Evolutionary conservation across 2,888 invertebrate species (phyloP).

Genomic region (Drosophila paramelanica): DNA sequence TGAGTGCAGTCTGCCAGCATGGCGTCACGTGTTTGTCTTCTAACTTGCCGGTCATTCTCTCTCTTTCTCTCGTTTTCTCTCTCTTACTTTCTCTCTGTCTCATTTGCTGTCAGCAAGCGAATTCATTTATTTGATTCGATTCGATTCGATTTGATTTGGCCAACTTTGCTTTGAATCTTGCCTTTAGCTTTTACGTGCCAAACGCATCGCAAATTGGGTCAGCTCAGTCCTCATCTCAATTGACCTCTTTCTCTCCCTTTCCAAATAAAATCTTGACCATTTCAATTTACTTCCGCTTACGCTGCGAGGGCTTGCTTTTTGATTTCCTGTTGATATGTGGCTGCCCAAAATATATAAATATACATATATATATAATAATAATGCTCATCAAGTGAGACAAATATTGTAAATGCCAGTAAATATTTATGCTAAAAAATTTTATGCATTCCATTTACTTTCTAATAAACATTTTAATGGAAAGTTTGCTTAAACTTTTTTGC

Average conservation of each 20-base stretch:
- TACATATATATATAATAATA: constrained; percentile 18
- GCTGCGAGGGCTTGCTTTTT: constrained; percentile 4
- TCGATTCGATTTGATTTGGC: constrained; percentile 64
- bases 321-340: constrained; percentile 32
- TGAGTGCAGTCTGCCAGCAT: constrained; percentile 71
- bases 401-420: constrained; percentile 20
- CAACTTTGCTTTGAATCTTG: constrained; percentile 50
- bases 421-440: background rate
- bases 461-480: too few species aligned
- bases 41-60: background rate
- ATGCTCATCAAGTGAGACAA: constrained; percentile 43
- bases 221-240: constrained; percentile 23
- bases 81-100: background rate
- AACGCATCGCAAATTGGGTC: constrained; percentile 61
- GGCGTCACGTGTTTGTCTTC: constrained; percentile 54
- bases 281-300: constrained; percentile 24
- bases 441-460: too few species aligned
- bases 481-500: too few species aligned
- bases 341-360: background rate
- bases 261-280: constrained; percentile 1
- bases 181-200: constrained; percentile 52
- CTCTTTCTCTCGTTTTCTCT: too few species aligned
- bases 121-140: constrained; percentile 64
- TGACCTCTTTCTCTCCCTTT: background rate
- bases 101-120: constrained; percentile 41